phyloP scores from a whole-genome alignment of 2,113 vertebrate species.

The Bos javanicus region DNA sequence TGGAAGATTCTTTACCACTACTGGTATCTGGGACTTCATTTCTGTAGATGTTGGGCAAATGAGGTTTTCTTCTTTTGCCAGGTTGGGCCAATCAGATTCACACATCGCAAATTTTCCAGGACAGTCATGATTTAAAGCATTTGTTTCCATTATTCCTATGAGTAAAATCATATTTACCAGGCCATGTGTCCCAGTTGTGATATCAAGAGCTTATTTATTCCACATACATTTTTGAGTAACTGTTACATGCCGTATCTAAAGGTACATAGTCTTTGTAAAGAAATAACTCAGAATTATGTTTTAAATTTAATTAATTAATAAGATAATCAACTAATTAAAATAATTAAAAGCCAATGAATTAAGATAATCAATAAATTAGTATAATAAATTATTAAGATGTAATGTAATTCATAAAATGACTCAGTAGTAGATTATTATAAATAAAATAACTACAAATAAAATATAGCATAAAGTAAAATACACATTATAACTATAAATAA shows the following conservation, averaged over 20 bases:
- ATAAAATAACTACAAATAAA: background rate
- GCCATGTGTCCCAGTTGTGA: background rate
- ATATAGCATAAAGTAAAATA: background rate
- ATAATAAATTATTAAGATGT: background rate
- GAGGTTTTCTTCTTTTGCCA: background rate
- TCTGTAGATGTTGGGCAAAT: background rate
- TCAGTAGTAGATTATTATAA: background rate
- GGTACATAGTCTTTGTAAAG: background rate
- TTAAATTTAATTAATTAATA: background rate
- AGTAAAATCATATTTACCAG: background rate
- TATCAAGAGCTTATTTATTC: conserved; percentile 4
- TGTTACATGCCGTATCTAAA: background rate
- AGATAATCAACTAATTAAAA: background rate
- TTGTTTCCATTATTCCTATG: background rate
- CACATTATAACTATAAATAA: background rate
- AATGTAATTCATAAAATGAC: background rate
- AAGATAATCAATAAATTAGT: background rate
- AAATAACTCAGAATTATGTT: background rate
- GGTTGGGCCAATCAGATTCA: background rate
- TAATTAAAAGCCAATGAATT: background rate
- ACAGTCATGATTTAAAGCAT: background rate
- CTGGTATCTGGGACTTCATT: background rate
- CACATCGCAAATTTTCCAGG: background rate
- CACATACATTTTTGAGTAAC: background rate
- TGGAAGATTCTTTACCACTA: background rate